Evolutionary conservation across 2,113 vertebrate species (phyloP).

Genomic region (Camelus dromedarius): DNA sequence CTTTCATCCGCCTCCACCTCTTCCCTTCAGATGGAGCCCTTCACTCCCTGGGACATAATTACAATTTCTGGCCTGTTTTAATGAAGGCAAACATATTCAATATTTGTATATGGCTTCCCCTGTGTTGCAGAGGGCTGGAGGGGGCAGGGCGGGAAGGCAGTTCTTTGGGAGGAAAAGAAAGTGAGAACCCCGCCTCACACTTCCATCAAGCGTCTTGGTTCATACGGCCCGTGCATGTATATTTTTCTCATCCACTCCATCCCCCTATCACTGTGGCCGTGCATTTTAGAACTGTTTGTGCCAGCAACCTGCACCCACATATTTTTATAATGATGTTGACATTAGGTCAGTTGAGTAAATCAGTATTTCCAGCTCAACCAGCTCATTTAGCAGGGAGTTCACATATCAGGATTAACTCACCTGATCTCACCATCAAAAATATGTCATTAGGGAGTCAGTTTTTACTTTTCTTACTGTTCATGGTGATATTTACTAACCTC

Average conservation of each 20-base stretch:
- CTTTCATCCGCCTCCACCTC: background rate
- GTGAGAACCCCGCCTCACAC: background rate
- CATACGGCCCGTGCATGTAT: background rate
- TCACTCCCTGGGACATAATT: constrained; percentile 53
- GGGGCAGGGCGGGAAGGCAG: background rate
- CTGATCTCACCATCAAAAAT: background rate
- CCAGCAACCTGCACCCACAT: background rate
- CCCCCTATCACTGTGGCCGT: accelerated
- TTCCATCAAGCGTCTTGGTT: background rate
- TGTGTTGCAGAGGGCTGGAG: background rate
- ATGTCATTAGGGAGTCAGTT: background rate
- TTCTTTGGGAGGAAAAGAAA: background rate
- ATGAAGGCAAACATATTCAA: constrained; percentile 62
- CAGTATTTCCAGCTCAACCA: constrained; percentile 4
- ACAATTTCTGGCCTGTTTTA: constrained; percentile 54
- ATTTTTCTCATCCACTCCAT: background rate
- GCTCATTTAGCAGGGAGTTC: background rate
- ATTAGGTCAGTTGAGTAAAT: background rate
- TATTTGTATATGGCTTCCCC: constrained; percentile 12
- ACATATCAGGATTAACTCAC: background rate
- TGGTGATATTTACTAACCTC: background rate
- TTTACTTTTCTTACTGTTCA: background rate
- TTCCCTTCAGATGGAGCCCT: constrained; percentile 37
- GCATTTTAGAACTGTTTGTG: background rate
- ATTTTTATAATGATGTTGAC: background rate